phyloP scores from a whole-genome alignment of 2,797 vertebrate genomes.

The Austrolebias charrua region DNA sequence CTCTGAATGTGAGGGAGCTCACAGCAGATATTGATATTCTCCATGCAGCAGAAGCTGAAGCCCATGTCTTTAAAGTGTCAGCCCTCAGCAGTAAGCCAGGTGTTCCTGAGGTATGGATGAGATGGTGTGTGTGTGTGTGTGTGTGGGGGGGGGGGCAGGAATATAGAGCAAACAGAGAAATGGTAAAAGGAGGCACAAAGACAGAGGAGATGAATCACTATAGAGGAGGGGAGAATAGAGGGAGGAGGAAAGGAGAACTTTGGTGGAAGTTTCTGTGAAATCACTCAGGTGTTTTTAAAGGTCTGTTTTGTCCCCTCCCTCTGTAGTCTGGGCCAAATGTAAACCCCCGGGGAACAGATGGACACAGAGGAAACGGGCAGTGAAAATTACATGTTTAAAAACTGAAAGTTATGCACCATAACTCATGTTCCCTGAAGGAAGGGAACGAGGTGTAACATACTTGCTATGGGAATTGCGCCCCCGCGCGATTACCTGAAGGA shows the following conservation, averaged over 20 bases:
- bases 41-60: slow-evolving; percentile 62
- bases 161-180: slow-evolving; percentile 34
- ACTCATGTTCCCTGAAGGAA: no score
- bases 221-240: slow-evolving; percentile 2
- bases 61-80: slow-evolving; percentile 73
- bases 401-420: no score
- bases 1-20: slow-evolving; percentile 7
- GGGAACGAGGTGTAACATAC: no score
- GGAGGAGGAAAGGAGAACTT: slow-evolving; percentile 29
- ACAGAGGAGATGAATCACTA: neutral
- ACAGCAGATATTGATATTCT: slow-evolving; percentile 69
- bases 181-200: slow-evolving; percentile 4
- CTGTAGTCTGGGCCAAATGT: slow-evolving; percentile 34
- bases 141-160: no score
- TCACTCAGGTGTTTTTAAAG: neutral
- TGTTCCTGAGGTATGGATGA: slow-evolving; percentile 59
- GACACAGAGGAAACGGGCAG: slow-evolving; percentile 38
- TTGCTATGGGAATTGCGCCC: no score
- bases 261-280: slow-evolving; percentile 31
- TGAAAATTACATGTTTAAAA: slow-evolving; percentile 50
- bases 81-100: slow-evolving; percentile 68
- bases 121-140: no score
- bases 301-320: slow-evolving; percentile 25
- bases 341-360: slow-evolving; percentile 26
- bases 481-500: no score